These are phyloP conservation scores for Spinibarbus caldwelli DNA, from an alignment of 2,797 vertebrate genomes.

Conservation along the genomic window DNA sequence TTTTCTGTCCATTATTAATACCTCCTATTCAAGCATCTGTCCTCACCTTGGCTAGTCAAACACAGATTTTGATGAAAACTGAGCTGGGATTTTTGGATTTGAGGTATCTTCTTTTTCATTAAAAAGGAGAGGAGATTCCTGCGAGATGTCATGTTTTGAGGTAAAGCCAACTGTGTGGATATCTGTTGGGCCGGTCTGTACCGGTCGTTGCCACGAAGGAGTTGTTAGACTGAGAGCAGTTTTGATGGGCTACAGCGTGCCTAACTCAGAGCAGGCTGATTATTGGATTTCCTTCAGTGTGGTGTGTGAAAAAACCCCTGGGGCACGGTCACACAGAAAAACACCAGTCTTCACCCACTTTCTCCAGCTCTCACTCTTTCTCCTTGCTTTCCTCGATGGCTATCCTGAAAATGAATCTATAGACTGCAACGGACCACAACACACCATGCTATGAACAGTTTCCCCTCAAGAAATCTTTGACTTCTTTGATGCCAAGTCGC, in stretches of 20 bases:
- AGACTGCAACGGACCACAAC: neutral
- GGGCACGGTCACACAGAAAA: constrained; percentile 19
- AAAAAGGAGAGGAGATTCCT: neutral
- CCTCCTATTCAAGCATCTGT: constrained; percentile 1
- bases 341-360: neutral
- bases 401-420: constrained; percentile 28
- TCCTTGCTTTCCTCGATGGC: constrained; percentile 15
- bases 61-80: constrained; percentile 25
- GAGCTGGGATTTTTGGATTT: constrained; percentile 20
- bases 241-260: constrained; percentile 32
- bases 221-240: constrained; percentile 19
- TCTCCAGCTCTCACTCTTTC: neutral
- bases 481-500: neutral
- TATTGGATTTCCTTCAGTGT: constrained; percentile 52
- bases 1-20: constrained; percentile 9
- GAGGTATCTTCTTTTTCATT: neutral
- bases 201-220: constrained; percentile 5
- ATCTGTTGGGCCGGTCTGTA: constrained; percentile 17
- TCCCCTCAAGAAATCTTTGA: neutral
- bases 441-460: constrained; percentile 19
- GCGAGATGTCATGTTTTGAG: constrained; percentile 24
- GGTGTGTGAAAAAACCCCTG: constrained; percentile 16
- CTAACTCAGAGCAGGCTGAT: constrained; percentile 34
- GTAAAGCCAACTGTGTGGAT: constrained; percentile 33
- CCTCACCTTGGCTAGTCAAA: constrained; percentile 8